Conservation (phyloP, 53 echinoderm and acorn worm species). For the Echinarachnius parma region DNA sequence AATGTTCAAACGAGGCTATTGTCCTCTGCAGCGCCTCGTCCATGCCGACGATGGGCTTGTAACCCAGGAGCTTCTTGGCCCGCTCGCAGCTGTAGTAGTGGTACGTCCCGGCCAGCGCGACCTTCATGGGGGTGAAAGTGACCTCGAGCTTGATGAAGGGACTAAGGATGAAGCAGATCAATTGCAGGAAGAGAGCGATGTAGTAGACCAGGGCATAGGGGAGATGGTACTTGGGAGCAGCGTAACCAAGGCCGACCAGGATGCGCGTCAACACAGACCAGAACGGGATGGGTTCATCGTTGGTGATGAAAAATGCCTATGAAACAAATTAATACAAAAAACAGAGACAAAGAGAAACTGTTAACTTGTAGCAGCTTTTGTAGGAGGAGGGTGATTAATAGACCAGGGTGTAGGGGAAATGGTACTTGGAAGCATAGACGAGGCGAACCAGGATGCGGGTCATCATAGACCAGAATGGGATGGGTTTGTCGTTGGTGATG, state of each 20-base stretch:
- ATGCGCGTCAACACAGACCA: slow-evolving; percentile 88
- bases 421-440: slow-evolving; percentile 76
- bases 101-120: slow-evolving; percentile 73
- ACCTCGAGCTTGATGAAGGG: slow-evolving; percentile 62
- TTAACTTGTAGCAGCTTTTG: too few relatives aligned
- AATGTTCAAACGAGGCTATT: slow-evolving; percentile 62
- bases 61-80: slow-evolving; percentile 84
- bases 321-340: too few relatives aligned
- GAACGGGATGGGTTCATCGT: slow-evolving; percentile 88
- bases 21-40: slow-evolving; percentile 88
- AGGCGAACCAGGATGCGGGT: slow-evolving; percentile 70
- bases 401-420: slow-evolving; percentile 68
- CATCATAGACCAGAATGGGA: slow-evolving; percentile 93
- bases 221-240: slow-evolving; percentile 74
- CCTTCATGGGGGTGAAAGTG: slow-evolving; percentile 75
- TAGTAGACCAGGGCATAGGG: slow-evolving; percentile 76
- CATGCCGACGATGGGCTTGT: slow-evolving; percentile 72
- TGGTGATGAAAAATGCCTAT: slow-evolving; percentile 95
- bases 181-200: slow-evolving; percentile 70
- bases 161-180: slow-evolving; percentile 62
- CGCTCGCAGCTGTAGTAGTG: slow-evolving; percentile 96
- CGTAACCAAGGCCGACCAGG: slow-evolving; percentile 75
- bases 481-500: slow-evolving; percentile 94
- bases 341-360: too few relatives aligned
- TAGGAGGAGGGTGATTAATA: too few relatives aligned